Base-by-base conservation (phyloP, 2,888 invertebrate species). In the Bombyx huttoni region DNA sequence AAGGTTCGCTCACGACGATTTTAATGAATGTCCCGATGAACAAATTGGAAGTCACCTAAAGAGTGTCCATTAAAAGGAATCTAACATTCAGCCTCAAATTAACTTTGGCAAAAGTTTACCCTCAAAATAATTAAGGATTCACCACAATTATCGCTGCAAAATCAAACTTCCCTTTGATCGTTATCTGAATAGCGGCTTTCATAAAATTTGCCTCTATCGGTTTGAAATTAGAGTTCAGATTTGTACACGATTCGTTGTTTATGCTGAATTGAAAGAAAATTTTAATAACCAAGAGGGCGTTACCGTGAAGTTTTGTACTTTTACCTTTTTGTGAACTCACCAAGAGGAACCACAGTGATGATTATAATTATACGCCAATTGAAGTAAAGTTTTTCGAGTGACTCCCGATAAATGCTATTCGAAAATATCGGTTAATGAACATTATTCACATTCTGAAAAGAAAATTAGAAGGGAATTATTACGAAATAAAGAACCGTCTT, bases 51-150 rank as follows among this genome's bases (percentile, higher is more conserved):
- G 81, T 84, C 81, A 79, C 78, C 78, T 70, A 83, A 85, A 82
- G 81, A 80, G 84, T 85, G 81, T 81, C 85, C 84, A 85, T 87
- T 86, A 85, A 83, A 81, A 75, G 78, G 80, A 82, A 79, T 78
- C 78, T 77, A 83, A 81, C 80, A 78, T 74, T 73, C 80, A 79
- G 68, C 75, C 71, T 78, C 77, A 86, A 88, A 87, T 88, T 88
- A 85, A 87, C 87, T 87, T 76, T 61, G 65, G 75, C 68, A 70
- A 83, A 87, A 88, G 87, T 87, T 88, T 87, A 87, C 86, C 87
- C 87, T 81, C 86, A 79, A 88, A 88, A 87, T 87, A 88, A 88
- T 88, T 87, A 87, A 82, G 83, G 87, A 87, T 86, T 83, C 82
- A 73, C 88, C 87, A 78, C 87, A 87, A 87, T 88, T 88, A 87